Base-by-base conservation (phyloP, 2,113 vertebrate genomes). In the Syrmaticus mikado region DNA sequence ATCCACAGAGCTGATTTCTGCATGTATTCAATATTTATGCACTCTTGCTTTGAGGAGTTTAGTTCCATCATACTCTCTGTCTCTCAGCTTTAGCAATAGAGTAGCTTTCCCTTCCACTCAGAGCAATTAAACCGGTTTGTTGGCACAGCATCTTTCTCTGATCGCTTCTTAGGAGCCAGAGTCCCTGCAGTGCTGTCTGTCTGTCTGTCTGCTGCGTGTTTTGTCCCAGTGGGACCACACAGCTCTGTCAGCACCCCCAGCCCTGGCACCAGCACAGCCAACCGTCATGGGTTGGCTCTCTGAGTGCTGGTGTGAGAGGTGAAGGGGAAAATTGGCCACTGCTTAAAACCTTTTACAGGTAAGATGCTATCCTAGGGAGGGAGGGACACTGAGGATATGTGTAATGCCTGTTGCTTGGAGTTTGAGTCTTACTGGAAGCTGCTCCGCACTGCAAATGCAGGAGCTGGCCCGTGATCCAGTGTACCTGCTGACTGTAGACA, bases 1-100 rank as follows among this genome's bases (percentile, higher is more conserved):
- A 81, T 81, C 91, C 93, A 55, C 43, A 88, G 70, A 60, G 80
- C 13, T 1, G 18, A 34, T 46, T 87, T 85, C 34, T 81, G 73
- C 24, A 32, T 89, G 92, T 73, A 57, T 89, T 95, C 70, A 82
- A 45, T 82, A 85, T 94, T 93, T 95, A 55, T 85, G 75, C 34
- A 32, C 19, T 82, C 75, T 76, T 85, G 45, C 86, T 93, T 94
- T 94, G 92, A 96, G 93, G 81, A 80, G 45, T 91, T 95, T 82
- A 87, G 77, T 62, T 94, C 81, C 11, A 3, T 48, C 66, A n/a
- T 46, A 43, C 55, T 82, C 25, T 71, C 36, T 66, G 12, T 57
- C 87, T 82, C 81, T 89, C 34, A 0, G 0, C 38, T 70, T 93
- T 89, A 92, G 79, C 67, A 72, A 85, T 62, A 36, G 36, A 36